Evolutionary conservation across 2,797 vertebrate genomes (phyloP).

Genomic region (Leucoraja ocellata): DNA sequence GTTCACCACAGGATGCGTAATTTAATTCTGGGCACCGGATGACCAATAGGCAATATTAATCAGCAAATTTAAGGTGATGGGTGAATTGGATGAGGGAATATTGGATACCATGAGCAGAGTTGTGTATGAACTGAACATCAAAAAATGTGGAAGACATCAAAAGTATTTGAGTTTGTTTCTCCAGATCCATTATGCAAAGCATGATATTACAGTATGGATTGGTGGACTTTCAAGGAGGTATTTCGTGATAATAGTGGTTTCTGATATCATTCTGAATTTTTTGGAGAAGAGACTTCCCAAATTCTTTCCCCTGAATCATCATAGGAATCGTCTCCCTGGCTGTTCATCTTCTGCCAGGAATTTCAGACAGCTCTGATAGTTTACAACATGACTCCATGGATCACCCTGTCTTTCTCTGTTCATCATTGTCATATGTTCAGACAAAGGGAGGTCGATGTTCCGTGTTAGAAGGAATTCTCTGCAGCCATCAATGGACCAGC

Average conservation of each 20-base stretch:
- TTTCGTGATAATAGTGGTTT: neutral
- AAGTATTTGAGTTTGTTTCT: neutral
- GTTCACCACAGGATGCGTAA: neutral
- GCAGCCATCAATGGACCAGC: neutral
- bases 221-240: neutral
- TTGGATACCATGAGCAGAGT: neutral
- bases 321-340: neutral
- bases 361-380: neutral
- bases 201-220: neutral
- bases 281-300: neutral
- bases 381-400: neutral
- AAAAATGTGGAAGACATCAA: neutral
- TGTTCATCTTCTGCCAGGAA: neutral
- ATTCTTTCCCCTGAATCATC: neutral
- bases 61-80: neutral
- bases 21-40: neutral
- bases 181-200: neutral
- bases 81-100: neutral
- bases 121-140: neutral
- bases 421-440: neutral
- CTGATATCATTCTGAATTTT: neutral
- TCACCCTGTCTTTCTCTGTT: neutral
- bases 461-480: neutral
- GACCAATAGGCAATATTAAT: neutral
- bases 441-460: neutral